These are phyloP conservation scores for Falco peregrinus DNA, from an alignment of 2,797 vertebrate species.

Conservation along the genomic window DNA sequence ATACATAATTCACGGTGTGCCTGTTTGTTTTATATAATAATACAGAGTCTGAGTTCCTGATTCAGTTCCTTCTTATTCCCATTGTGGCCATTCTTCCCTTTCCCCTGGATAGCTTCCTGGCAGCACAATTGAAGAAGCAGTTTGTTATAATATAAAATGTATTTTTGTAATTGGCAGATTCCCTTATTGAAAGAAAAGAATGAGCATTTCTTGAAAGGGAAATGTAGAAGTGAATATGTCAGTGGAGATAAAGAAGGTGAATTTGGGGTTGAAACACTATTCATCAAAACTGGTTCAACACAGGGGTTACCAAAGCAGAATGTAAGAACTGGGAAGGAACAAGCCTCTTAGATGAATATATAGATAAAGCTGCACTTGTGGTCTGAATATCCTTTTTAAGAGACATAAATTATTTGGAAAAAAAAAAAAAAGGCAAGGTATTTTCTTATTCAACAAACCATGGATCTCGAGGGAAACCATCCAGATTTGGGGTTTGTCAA, in stretches of 20 bases:
- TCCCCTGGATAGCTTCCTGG: neutral
- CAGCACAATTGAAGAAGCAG: neutral
- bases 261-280: neutral
- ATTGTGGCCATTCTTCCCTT: neutral
- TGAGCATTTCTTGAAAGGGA: neutral
- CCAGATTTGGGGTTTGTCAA: neutral
- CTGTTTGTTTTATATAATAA: constrained; percentile 18
- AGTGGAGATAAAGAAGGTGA: neutral
- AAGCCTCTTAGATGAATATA: neutral
- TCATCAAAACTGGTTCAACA: neutral
- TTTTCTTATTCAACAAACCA: neutral
- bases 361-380: neutral
- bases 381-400: neutral
- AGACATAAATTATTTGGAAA: neutral
- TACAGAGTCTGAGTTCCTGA: neutral
- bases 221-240: neutral
- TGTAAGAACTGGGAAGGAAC: neutral
- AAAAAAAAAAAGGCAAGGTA: neutral
- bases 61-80: neutral
- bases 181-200: neutral
- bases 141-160: neutral
- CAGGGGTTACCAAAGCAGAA: neutral
- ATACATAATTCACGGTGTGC: neutral
- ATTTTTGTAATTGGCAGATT: neutral
- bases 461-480: neutral